Evolutionary conservation across 2,888 invertebrate genomes (phyloP), one percentile per base, ranked within the genome.

Genomic region (Phlogophora meticulosa): DNA sequence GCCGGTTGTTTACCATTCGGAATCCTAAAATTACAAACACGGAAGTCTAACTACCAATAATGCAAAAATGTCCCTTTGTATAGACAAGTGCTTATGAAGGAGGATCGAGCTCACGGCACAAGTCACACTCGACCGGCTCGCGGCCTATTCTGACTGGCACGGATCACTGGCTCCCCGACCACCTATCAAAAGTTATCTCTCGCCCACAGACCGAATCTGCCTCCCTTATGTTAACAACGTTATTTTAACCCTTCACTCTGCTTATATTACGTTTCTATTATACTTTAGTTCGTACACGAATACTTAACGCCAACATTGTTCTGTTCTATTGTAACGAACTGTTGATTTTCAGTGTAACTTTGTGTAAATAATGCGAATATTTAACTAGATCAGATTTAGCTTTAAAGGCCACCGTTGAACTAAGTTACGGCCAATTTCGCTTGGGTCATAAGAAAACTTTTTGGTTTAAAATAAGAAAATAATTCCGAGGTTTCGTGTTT

Each of bases 131-230:
- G 72, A 73, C 56, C 55, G 70, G 48, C 51, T 70, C 62, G 40
- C 28, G 13, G 49, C 58, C 76, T 71, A 51, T 67, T 56, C 67
- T 42, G 48, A 45, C 59, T 48, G 42, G 55, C 68, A 76, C 75
- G 73, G 81, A 70, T 83, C 81, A 81, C 72, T 71, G 73, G 51
- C 59, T 64, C 34, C 52, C 61, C 53, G 60, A 38, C 61, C 60
- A 53, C 68, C 74, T 73, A 75, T 77, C 78, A 80, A 78, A 82
- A 82, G 76, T 82, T 78, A 80, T 72, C 63, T 68, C 36, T 56
- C 55, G 15, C 65, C 68, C 72, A 51, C 69, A 58, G 48, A 64
- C 63, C 28, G 20, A 76, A 68, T 61, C 42, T 46, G 46, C 61
- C 62, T 43, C 66, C 69, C 49, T 71, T 74, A 79, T 81, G 72